These are phyloP conservation scores for Eucera pruinosa DNA, from an alignment of 2,888 invertebrate genomes.

Conservation along the genomic window DNA sequence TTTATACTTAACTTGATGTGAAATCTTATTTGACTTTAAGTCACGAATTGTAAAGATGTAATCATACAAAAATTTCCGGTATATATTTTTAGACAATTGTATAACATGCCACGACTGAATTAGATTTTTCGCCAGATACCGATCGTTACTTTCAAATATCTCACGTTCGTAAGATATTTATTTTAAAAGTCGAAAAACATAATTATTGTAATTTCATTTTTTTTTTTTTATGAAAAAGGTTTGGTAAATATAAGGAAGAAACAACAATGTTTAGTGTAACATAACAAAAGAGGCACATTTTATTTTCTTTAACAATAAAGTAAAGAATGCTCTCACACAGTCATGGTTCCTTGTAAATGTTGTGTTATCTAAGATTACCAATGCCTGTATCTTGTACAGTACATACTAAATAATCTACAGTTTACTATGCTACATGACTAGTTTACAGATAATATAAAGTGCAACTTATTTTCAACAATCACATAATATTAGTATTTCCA, in stretches of 20 bases:
- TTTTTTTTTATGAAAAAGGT: background rate
- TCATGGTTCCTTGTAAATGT: conserved; percentile 60
- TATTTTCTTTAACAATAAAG: conserved; percentile 67
- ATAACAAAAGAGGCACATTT: conserved; percentile 70
- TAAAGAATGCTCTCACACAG: conserved; percentile 64
- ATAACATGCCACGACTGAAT: conserved; percentile 13
- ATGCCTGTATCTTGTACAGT: conserved; percentile 54
- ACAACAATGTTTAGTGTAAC: conserved; percentile 53
- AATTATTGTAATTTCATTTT: conserved; percentile 1
- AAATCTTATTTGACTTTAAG: background rate
- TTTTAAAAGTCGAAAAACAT: background rate
- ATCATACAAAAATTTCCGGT: background rate
- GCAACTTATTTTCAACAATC: conserved; percentile 58
- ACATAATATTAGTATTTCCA: conserved; percentile 58
- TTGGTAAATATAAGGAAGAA: conserved; percentile 10
- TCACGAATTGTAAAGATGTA: background rate
- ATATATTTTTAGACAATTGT: conserved; percentile 35
- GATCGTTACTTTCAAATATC: background rate
- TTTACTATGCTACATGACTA: conserved; percentile 68
- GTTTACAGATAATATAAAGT: conserved; percentile 66
- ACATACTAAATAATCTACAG: conserved; percentile 55
- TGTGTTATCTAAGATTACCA: conserved; percentile 56
- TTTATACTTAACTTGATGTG: background rate
- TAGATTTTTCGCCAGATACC: conserved; percentile 3
- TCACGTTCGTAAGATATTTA: too few relatives aligned